Conservation (phyloP, 1,140 invertebrate species). For the Pseudomyrmex dendroicus region DNA sequence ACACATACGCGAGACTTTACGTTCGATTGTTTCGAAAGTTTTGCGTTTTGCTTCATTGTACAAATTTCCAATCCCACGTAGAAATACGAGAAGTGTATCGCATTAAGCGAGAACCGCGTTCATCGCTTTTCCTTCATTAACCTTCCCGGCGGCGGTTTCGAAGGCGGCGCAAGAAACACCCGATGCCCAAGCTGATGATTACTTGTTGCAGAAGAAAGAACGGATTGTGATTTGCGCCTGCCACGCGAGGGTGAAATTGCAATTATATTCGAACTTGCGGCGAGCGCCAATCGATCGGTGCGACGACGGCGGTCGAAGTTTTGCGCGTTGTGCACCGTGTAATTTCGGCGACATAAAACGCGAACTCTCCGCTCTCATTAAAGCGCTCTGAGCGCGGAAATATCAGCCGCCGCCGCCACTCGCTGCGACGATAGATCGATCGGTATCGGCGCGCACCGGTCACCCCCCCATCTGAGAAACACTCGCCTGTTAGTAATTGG, state of each 20-base stretch:
- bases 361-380: conserved; percentile 48
- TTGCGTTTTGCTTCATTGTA: conserved; percentile 22
- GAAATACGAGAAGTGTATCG: conserved; percentile 6
- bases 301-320: conserved; percentile 25
- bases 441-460: conserved; percentile 22
- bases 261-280: conserved; percentile 39
- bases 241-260: conserved; percentile 54
- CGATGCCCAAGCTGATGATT: conserved; percentile 42
- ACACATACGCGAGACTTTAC: background rate
- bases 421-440: conserved; percentile 41
- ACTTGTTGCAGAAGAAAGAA: conserved; percentile 46
- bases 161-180: conserved; percentile 13
- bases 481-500: conserved; percentile 36
- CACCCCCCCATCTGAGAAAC: conserved; percentile 28
- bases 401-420: conserved; percentile 16
- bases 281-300: conserved; percentile 23
- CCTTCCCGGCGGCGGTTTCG: background rate
- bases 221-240: conserved; percentile 41
- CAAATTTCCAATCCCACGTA: conserved; percentile 18
- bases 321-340: conserved; percentile 23
- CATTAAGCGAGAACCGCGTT: conserved; percentile 23
- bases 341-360: conserved; percentile 51
- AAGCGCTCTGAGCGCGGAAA: conserved; percentile 30
- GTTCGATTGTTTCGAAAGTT: conserved; percentile 3
- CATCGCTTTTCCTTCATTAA: conserved; percentile 40